These are phyloP conservation scores for Ceyx erithaca DNA, from an alignment of 2,797 vertebrate species.

Conservation along the genomic window DNA sequence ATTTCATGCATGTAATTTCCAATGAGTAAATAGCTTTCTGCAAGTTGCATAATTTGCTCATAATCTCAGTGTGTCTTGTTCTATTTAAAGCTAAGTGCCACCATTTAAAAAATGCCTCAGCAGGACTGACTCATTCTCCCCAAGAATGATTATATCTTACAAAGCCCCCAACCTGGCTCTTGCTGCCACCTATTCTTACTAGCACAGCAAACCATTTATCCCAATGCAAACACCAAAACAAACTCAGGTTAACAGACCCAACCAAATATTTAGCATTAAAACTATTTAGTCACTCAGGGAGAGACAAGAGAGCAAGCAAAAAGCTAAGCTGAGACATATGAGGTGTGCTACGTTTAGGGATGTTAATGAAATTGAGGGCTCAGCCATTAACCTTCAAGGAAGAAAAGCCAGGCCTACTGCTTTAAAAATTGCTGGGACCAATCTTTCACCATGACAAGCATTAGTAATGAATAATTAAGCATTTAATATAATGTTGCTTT, in stretches of 20 bases:
- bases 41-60: constrained; percentile 63
- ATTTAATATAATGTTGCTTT: constrained; percentile 92
- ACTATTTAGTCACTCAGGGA: constrained; percentile 61
- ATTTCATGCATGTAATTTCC: constrained; percentile 30
- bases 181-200: background rate
- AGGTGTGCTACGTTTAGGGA: constrained; percentile 81
- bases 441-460: constrained; percentile 93
- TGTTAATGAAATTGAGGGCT: constrained; percentile 85
- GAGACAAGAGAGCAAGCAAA: background rate
- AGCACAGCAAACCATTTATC: background rate
- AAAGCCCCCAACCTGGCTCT: background rate
- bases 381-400: constrained; percentile 90
- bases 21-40: constrained; percentile 48
- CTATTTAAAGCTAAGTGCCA: constrained; percentile 40
- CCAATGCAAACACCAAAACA: constrained; percentile 67
- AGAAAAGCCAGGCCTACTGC: constrained; percentile 83
- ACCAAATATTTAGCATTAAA: background rate
- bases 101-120: background rate
- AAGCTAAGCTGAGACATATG: constrained; percentile 80
- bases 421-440: constrained; percentile 87
- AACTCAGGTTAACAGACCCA: constrained; percentile 34
- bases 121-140: background rate
- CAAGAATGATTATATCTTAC: background rate
- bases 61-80: constrained; percentile 37
- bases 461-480: constrained; percentile 98